phyloP scores from a whole-genome alignment of 1,140 invertebrate genomes.

The Eumeta japonica region DNA sequence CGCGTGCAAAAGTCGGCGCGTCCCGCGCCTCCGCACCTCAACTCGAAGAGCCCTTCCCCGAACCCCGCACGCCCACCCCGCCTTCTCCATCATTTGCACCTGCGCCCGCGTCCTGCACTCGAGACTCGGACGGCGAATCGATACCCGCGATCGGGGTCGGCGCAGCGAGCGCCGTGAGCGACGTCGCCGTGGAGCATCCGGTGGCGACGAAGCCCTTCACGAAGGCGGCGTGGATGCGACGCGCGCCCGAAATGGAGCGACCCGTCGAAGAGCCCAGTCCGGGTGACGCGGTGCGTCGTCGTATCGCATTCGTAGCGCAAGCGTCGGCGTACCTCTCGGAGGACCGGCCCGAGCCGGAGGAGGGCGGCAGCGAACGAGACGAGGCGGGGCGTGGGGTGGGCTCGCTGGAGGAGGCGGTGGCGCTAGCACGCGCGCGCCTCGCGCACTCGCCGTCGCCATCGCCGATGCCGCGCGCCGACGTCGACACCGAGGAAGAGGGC shows the following conservation, averaged over 20 bases:
- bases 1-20: background rate
- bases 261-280: conserved; percentile 51
- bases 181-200: conserved; percentile 46
- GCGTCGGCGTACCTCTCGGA: conserved; percentile 39
- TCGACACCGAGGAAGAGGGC: conserved; percentile 42
- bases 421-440: conserved; percentile 41
- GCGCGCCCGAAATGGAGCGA: conserved; percentile 33
- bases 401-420: conserved; percentile 49
- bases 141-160: background rate
- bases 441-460: conserved; percentile 28
- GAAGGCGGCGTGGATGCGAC: conserved; percentile 48
- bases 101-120: conserved; percentile 1
- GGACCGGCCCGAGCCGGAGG: conserved; percentile 30
- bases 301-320: conserved; percentile 47
- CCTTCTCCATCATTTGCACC: background rate
- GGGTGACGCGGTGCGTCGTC: conserved; percentile 36
- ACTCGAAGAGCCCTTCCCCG: background rate
- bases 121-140: conserved; percentile 16
- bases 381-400: conserved; percentile 28
- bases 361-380: conserved; percentile 12
- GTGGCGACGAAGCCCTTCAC: conserved; percentile 48
- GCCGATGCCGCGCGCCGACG: conserved; percentile 35
- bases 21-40: background rate
- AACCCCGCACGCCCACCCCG: conserved; percentile 1
- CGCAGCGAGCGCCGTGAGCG: conserved; percentile 18